Conservation (phyloP, 2,888 invertebrate genomes). For the Leptopilina myrica region DNA sequence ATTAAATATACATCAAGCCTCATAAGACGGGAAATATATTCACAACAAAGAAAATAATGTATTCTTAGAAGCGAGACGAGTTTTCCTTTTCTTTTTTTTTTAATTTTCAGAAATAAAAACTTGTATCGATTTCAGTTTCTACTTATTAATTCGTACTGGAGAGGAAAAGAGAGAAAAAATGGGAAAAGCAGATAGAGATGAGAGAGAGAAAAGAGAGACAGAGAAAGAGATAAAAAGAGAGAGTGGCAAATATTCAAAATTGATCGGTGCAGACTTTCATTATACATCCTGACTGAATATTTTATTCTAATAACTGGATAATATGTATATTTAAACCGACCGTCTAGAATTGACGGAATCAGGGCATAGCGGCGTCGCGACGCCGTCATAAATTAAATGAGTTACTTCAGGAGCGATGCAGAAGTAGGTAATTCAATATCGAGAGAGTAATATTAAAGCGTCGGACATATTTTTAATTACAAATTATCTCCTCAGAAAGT, state of each 20-base stretch:
- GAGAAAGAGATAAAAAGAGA: not conserved
- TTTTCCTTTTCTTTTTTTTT: not conserved
- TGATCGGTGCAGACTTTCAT: conserved; percentile 52
- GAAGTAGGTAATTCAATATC: conserved; percentile 70
- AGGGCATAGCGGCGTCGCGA: conserved; percentile 71
- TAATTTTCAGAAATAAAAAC: not conserved
- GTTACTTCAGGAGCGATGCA: conserved; percentile 69
- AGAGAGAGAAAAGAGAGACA: too few relatives aligned
- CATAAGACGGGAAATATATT: too few relatives aligned
- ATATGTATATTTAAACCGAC: conserved; percentile 70
- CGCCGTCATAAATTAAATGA: conserved; percentile 72
- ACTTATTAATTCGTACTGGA: conserved; percentile 38
- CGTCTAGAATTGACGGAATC: conserved; percentile 72
- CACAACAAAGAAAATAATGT: too few relatives aligned
- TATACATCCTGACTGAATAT: conserved; percentile 67
- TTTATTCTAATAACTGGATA: conserved; percentile 67
- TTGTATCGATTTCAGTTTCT: conserved; percentile 21
- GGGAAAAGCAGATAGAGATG: not conserved
- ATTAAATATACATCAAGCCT: too few relatives aligned
- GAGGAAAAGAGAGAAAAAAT: not conserved
- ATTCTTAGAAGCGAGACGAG: too few relatives aligned
- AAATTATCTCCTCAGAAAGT: not conserved
- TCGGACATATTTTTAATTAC: conserved; percentile 46
- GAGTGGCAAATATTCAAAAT: not conserved
- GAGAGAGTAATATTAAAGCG: conserved; percentile 61